A percentile compares a stretch with the other conserved stretches of the same genome.
phyloP scores from a whole-genome alignment of 64 coral and sea anemone species.

The Montipora capricornis region DNA sequence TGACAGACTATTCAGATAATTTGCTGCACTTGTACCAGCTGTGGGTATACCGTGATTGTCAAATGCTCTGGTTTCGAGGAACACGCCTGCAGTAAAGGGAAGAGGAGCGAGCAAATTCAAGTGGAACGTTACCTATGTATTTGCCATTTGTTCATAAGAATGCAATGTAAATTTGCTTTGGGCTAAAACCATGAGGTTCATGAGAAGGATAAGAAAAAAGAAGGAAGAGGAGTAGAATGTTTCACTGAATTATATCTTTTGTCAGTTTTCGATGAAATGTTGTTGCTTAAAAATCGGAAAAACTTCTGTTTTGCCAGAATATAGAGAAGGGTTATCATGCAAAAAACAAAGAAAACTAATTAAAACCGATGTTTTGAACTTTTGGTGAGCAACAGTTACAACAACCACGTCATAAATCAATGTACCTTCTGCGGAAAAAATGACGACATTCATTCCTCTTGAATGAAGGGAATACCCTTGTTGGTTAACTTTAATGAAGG shows the following conservation, averaged over 20 bases:
- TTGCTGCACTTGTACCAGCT: not conserved
- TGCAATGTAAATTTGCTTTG: no score
- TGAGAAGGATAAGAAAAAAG: no score
- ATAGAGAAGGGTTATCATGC: not conserved
- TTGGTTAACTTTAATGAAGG: constrained; percentile 27
- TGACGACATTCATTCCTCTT: constrained; percentile 33
- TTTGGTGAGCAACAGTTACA: not conserved
- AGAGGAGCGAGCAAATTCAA: not conserved
- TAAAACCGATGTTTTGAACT: no score
- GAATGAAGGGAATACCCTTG: constrained; percentile 7
- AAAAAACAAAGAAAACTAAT: not conserved
- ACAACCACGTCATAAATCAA: not conserved
- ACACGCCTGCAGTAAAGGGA: not conserved
- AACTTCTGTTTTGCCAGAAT: no score
- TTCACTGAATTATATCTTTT: no score
- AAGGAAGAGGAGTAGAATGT: no score
- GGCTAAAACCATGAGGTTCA: no score
- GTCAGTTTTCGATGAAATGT: no score
- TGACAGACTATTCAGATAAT: not conserved
- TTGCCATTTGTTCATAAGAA: not conserved
- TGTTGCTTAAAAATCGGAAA: no score
- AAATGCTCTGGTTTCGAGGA: constrained; percentile 29
- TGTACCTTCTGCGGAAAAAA: constrained; percentile 25
- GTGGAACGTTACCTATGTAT: no score
- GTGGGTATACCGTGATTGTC: not conserved